These are phyloP conservation scores for Pogonognathellus flavescens DNA, from an alignment of 1,140 invertebrate genomes.

Conservation along the genomic window DNA sequence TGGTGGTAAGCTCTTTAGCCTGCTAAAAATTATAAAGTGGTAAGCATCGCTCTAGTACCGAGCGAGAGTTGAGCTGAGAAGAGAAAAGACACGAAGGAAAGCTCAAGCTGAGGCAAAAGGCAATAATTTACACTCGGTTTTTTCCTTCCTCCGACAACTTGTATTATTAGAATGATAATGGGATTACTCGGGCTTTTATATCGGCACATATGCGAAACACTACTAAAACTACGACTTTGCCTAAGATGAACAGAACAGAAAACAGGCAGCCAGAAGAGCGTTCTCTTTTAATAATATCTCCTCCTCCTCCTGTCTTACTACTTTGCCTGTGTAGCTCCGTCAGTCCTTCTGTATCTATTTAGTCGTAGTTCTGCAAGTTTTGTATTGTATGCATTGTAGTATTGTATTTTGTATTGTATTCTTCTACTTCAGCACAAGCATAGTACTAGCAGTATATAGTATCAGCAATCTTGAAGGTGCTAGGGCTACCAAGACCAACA, in stretches of 20 bases:
- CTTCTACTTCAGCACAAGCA: background rate
- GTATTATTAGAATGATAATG: slow-evolving; percentile 61
- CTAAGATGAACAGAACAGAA: slow-evolving; percentile 23
- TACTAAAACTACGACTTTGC: slow-evolving; percentile 44
- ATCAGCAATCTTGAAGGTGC: background rate
- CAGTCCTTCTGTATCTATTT: background rate
- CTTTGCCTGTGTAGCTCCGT: slow-evolving; percentile 5
- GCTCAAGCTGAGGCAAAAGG: slow-evolving; percentile 58
- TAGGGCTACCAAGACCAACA: background rate
- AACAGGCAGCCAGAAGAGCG: background rate
- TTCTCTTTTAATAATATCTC: slow-evolving; percentile 28
- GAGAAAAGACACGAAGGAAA: slow-evolving; percentile 39
- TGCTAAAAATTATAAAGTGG: too few species aligned
- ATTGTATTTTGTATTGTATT: slow-evolving; percentile 36
- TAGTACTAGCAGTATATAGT: background rate
- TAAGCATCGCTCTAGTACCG: too few species aligned
- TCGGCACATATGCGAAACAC: slow-evolving; percentile 59
- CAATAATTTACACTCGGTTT: slow-evolving; percentile 59
- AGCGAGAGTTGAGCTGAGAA: slow-evolving; percentile 29
- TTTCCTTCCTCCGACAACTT: slow-evolving; percentile 58
- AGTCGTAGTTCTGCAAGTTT: background rate
- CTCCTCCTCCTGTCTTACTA: slow-evolving; percentile 33
- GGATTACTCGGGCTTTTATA: slow-evolving; percentile 57
- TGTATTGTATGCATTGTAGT: background rate
- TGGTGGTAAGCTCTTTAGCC: too few species aligned